A percentile compares a stretch with the other conserved stretches of the same genome.
These are phyloP conservation scores for Setophaga coronata DNA, from an alignment of 2,113 vertebrate genomes.

Conservation along the genomic window DNA sequence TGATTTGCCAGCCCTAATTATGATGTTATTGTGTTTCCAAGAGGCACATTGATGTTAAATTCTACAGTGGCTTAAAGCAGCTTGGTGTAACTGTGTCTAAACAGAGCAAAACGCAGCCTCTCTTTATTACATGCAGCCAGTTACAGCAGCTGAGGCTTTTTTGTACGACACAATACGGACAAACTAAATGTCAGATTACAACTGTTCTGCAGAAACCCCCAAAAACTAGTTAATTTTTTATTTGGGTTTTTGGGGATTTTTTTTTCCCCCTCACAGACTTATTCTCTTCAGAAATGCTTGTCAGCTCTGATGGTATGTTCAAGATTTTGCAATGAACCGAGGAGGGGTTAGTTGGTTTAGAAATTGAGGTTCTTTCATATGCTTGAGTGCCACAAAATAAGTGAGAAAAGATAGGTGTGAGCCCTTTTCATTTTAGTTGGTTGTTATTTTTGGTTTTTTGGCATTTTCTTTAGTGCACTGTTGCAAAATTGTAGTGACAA, in stretches of 20 bases:
- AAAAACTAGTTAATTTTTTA: neutral
- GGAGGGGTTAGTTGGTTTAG: neutral
- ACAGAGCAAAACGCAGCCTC: neutral
- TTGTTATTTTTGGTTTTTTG: neutral
- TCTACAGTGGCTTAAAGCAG: neutral
- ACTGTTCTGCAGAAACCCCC: neutral
- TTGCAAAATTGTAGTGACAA: neutral
- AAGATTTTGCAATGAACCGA: neutral
- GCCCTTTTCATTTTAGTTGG: neutral
- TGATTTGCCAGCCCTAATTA: constrained; percentile 16
- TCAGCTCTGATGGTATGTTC: neutral
- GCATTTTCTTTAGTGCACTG: neutral
- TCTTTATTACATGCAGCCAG: neutral
- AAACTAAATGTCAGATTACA: neutral
- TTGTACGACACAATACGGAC: neutral
- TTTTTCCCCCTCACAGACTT: neutral
- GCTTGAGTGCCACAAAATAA: neutral
- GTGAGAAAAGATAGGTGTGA: neutral
- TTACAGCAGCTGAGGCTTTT: neutral
- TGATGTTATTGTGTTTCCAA: constrained; percentile 7
- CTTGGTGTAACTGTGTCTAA: neutral
- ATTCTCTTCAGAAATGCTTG: neutral
- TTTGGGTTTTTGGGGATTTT: neutral
- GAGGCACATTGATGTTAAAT: neutral
- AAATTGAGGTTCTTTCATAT: neutral